phyloP scores from a whole-genome alignment of 1,140 invertebrate species.

The Drosophila bipectinata region DNA sequence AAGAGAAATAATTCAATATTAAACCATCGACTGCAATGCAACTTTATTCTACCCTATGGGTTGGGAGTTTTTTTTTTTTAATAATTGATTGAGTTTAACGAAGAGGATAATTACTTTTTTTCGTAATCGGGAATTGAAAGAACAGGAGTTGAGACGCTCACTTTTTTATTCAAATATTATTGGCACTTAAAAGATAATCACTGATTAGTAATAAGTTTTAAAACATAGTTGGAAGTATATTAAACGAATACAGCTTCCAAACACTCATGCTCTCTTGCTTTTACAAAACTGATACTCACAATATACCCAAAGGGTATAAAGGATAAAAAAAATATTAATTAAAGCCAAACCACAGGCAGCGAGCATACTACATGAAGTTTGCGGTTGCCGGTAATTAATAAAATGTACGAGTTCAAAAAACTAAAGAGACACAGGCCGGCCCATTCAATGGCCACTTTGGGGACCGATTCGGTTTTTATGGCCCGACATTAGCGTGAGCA shows the following conservation, averaged over 20 bases:
- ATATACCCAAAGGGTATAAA: slow-evolving; percentile 3
- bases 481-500: slow-evolving; percentile 53
- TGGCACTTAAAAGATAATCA: too few species aligned
- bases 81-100: not conserved
- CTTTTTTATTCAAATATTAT: too few species aligned
- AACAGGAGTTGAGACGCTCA: too few species aligned
- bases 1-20: slow-evolving; percentile 36
- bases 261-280: not conserved
- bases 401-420: slow-evolving; percentile 48
- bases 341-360: slow-evolving; percentile 67
- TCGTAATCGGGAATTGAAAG: not conserved
- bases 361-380: slow-evolving; percentile 65
- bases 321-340: slow-evolving; percentile 72
- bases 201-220: too few species aligned
- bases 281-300: slow-evolving; percentile 8
- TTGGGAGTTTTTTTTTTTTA: not conserved
- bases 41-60: not conserved
- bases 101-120: not conserved
- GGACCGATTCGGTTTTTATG: slow-evolving; percentile 41
- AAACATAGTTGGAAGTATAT: too few species aligned
- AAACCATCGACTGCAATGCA: not conserved
- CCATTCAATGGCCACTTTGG: slow-evolving; percentile 58
- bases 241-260: too few species aligned
- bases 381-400: slow-evolving; percentile 72
- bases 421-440: slow-evolving; percentile 2